phyloP scores from a whole-genome alignment of 2,888 invertebrate species.

The Steromphala cineraria region DNA sequence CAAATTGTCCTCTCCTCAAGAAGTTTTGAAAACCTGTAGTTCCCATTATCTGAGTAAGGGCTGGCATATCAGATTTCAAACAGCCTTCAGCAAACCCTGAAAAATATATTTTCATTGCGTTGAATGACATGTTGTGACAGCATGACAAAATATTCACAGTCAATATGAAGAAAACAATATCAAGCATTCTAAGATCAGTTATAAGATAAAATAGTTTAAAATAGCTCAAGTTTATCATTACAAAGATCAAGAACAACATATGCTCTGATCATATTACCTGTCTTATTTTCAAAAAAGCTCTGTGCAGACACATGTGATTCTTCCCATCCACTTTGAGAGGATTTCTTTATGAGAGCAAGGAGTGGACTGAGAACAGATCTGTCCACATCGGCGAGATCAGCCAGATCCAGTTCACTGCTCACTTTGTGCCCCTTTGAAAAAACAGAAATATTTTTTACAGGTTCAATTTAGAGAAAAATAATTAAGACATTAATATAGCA shows the following conservation, averaged over 20 bases:
- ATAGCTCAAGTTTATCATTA: background rate
- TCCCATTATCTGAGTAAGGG: background rate
- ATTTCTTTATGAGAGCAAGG: conserved; percentile 18
- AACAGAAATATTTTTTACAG: background rate
- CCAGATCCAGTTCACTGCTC: conserved; percentile 26
- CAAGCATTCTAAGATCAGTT: background rate
- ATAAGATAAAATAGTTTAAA: background rate
- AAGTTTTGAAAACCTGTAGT: conserved; percentile 15
- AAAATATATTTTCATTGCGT: background rate
- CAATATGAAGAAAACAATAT: too few species aligned
- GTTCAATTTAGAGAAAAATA: background rate
- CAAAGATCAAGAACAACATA: background rate
- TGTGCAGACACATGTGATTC: conserved; percentile 44
- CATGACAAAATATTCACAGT: too few species aligned
- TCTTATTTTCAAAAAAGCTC: conserved; percentile 55
- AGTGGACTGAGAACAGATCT: conserved; percentile 23
- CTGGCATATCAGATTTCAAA: background rate
- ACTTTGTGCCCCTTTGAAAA: background rate
- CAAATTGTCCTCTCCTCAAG: background rate
- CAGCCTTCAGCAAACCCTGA: conserved; percentile 27
- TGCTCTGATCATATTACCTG: conserved; percentile 31
- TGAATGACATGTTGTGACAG: background rate
- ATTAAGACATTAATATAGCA: too few species aligned
- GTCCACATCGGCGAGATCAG: conserved; percentile 19
- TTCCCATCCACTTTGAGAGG: conserved; percentile 29